phyloP scores from a whole-genome alignment of 2,113 vertebrate species.

The Axis porcinus region DNA sequence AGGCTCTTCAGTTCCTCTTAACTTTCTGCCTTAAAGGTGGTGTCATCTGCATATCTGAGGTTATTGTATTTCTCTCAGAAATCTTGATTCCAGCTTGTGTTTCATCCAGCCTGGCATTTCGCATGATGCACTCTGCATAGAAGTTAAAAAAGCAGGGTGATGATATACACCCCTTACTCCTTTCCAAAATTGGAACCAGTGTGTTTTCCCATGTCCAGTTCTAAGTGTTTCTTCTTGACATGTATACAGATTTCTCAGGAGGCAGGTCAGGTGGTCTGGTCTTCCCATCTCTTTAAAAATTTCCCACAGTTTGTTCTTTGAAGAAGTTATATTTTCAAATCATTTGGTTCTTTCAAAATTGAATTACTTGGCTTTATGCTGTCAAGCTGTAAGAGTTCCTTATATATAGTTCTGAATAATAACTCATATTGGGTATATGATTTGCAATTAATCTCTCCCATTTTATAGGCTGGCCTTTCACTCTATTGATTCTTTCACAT shows the following conservation, averaged over 20 bases:
- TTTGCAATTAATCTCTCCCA: neutral
- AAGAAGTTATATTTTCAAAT: neutral
- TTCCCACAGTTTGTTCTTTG: neutral
- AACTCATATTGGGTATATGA: neutral
- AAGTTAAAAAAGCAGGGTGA: neutral
- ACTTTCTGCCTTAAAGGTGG: neutral
- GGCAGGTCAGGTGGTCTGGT: neutral
- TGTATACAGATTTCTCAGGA: neutral
- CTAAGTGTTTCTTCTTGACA: neutral
- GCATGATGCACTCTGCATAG: neutral
- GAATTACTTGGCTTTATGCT: neutral
- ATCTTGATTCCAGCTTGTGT: neutral
- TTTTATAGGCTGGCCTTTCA: neutral
- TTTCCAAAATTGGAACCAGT: neutral
- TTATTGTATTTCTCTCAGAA: neutral
- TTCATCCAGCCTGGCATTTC: neutral
- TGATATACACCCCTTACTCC: neutral
- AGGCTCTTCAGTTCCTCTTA: neutral
- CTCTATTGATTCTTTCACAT: neutral
- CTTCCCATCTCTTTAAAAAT: neutral
- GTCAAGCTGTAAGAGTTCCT: neutral
- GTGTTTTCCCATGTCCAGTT: neutral
- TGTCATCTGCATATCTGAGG: neutral
- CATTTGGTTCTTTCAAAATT: neutral
- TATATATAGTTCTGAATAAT: neutral